These are phyloP conservation scores for Nipponacmea schrenckii DNA, from an alignment of 2,888 invertebrate genomes.

Conservation along the genomic window DNA sequence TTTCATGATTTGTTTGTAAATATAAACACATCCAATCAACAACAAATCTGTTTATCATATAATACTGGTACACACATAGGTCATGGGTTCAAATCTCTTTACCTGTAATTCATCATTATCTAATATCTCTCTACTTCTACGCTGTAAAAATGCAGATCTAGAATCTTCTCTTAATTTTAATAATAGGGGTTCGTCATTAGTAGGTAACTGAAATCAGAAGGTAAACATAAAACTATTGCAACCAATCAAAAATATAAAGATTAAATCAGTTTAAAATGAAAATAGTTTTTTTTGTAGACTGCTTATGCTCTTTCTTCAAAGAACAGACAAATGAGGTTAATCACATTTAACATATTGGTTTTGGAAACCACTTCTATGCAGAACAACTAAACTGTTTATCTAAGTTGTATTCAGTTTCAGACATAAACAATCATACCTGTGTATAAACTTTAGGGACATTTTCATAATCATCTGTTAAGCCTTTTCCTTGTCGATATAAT, in stretches of 20 bases:
- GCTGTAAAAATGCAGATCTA: constrained; percentile 85
- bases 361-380: too few species aligned
- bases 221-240: background rate
- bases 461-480: constrained; percentile 46
- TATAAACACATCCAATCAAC: too few species aligned
- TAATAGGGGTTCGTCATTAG: constrained; percentile 79
- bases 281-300: too few species aligned
- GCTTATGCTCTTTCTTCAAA: too few species aligned
- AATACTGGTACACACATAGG: too few species aligned
- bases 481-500: constrained; percentile 61
- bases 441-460: constrained; percentile 64
- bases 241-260: constrained; percentile 1
- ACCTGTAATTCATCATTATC: constrained; percentile 84
- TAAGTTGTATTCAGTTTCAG: too few species aligned
- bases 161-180: constrained; percentile 85
- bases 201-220: constrained; percentile 72
- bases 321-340: too few species aligned
- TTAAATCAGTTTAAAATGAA: background rate
- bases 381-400: too few species aligned
- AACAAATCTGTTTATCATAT: too few species aligned
- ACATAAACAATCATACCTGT: constrained; percentile 49
- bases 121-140: constrained; percentile 83
- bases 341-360: too few species aligned
- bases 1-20: too few species aligned
- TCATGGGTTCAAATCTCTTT: background rate